These are phyloP conservation scores for Sturnira hondurensis DNA, from an alignment of 2,113 vertebrate genomes.

Conservation along the genomic window DNA sequence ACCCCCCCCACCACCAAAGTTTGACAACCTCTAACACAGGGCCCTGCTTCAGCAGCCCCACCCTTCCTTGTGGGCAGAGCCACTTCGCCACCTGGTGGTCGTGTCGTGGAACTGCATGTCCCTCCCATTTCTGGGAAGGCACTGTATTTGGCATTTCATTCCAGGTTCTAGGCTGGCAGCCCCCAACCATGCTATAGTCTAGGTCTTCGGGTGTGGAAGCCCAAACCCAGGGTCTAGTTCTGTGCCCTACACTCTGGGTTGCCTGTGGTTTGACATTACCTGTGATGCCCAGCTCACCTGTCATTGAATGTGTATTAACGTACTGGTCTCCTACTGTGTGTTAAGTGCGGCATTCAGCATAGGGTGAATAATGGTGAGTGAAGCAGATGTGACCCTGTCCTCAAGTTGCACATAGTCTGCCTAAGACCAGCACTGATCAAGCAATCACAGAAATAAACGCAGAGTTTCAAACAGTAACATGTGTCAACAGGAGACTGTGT, in stretches of 20 bases:
- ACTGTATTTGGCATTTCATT: not conserved
- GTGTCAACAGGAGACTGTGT: not conserved
- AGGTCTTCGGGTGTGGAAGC: not conserved
- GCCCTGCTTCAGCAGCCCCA: too few species aligned
- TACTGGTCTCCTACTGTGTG: not conserved
- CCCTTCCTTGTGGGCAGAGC: not conserved
- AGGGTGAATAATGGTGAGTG: not conserved
- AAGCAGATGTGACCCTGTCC: not conserved
- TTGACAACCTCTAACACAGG: not conserved
- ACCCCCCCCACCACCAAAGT: not conserved
- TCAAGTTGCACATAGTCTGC: not conserved
- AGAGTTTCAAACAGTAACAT: not conserved
- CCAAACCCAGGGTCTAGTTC: not conserved
- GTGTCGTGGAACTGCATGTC: not conserved
- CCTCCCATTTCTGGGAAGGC: not conserved
- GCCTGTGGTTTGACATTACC: not conserved
- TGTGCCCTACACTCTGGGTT: not conserved
- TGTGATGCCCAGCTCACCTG: not conserved
- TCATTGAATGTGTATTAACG: not conserved
- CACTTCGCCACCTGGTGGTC: slow-evolving; percentile 41
- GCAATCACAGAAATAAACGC: not conserved
- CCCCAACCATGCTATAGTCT: not conserved
- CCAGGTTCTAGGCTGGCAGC: not conserved
- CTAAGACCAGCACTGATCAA: not conserved
- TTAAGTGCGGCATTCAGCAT: not conserved